Evolutionary conservation across 1,140 invertebrate genomes (phyloP).

Genomic region (Anastrepha ludens): DNA sequence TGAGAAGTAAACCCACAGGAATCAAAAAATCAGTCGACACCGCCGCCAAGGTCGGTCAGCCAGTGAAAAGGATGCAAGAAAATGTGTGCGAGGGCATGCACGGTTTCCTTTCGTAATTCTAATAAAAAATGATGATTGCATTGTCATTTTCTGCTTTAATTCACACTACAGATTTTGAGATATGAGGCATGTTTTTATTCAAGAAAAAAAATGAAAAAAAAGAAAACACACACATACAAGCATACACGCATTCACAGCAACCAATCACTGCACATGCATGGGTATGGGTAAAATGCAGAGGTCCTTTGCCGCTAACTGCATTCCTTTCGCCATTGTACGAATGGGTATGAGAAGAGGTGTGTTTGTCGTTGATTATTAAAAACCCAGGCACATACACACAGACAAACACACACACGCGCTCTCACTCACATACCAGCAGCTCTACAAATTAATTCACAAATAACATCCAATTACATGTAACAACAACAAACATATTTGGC

Average conservation of each 20-base stretch:
- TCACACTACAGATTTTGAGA: neutral
- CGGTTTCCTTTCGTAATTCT: neutral
- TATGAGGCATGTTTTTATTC: neutral
- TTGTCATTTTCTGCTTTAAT: constrained; percentile 50
- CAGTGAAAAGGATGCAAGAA: neutral
- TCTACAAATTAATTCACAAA: constrained; percentile 33
- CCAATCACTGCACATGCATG: neutral
- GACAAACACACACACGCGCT: neutral
- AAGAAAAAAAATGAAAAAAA: no score
- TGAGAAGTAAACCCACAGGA: constrained; percentile 24
- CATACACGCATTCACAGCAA: neutral
- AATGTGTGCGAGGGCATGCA: neutral
- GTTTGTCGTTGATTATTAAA: constrained; percentile 33
- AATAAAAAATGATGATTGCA: constrained; percentile 49
- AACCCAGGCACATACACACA: neutral
- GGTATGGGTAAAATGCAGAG: neutral
- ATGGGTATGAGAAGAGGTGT: constrained; percentile 5
- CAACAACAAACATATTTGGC: neutral
- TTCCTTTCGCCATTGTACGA: neutral
- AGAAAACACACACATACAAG: no score
- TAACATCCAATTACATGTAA: constrained; percentile 26
- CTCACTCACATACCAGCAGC: neutral
- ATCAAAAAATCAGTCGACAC: neutral
- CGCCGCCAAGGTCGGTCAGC: constrained; percentile 10
- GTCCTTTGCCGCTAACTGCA: neutral